phyloP scores from a whole-genome alignment of 2,113 vertebrate genomes.

The Alosa alosa region DNA sequence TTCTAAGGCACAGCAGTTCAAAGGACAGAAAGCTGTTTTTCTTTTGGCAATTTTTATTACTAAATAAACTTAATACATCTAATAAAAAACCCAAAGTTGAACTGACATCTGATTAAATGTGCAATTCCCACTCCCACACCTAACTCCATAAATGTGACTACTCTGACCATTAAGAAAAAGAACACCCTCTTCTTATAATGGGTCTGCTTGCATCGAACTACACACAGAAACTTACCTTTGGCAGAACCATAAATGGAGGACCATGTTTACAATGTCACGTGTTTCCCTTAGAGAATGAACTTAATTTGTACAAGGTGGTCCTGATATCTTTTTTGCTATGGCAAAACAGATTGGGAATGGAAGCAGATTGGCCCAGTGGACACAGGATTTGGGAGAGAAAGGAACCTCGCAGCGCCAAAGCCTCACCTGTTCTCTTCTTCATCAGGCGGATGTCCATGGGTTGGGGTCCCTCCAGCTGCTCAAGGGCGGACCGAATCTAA shows the following conservation, averaged over 20 bases:
- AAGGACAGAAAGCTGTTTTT: neutral
- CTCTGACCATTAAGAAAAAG: neutral
- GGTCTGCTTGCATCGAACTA: neutral
- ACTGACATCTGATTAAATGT: neutral
- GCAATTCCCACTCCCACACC: neutral
- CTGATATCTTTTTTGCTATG: constrained; percentile 80
- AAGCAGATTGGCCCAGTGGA: constrained; percentile 80
- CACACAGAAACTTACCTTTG: neutral
- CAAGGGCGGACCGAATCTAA: constrained; percentile 86
- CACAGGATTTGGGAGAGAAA: constrained; percentile 71
- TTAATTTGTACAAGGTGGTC: neutral
- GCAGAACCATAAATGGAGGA: neutral
- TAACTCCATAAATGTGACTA: neutral
- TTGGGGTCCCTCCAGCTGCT: constrained; percentile 94
- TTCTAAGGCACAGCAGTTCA: neutral
- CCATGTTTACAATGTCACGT: neutral
- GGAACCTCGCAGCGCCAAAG: constrained; percentile 61
- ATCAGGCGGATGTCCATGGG: constrained; percentile 96
- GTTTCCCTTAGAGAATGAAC: neutral
- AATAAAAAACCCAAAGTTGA: neutral
- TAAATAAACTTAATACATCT: neutral
- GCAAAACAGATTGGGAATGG: constrained; percentile 87
- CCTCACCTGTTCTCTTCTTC: constrained; percentile 99
- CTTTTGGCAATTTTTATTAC: neutral
- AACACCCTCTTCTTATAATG: neutral